phyloP scores from a whole-genome alignment of 1,140 invertebrate species.

The Drosophila cardini region DNA sequence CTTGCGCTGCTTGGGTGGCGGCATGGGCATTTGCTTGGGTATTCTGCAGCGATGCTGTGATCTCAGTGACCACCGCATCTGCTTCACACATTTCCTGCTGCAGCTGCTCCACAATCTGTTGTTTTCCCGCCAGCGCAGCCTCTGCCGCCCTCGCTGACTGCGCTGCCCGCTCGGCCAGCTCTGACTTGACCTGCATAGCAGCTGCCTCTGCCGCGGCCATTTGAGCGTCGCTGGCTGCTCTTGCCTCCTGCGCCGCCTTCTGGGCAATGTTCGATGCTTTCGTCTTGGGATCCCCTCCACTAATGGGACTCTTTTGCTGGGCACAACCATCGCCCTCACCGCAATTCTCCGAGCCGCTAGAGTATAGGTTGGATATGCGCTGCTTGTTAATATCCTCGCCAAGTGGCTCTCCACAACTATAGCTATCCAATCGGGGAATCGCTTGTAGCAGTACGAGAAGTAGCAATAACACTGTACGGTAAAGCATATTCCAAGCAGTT shows the following conservation, averaged over 20 bases:
- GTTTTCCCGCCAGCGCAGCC: constrained; percentile 88
- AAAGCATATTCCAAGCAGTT: constrained; percentile 40
- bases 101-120: constrained; percentile 87
- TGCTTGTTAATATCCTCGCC: neutral
- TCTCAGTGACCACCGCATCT: constrained; percentile 87
- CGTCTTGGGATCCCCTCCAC: constrained; percentile 50
- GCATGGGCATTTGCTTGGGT: constrained; percentile 87
- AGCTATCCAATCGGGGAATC: constrained; percentile 28
- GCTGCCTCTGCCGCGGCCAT: constrained; percentile 88
- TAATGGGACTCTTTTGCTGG: neutral
- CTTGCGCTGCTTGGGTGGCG: constrained; percentile 86
- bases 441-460: constrained; percentile 25
- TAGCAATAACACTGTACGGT: constrained; percentile 26
- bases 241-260: constrained; percentile 88
- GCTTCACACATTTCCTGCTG: constrained; percentile 87
- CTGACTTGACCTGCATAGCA: constrained; percentile 88
- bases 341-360: constrained; percentile 10
- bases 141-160: constrained; percentile 89
- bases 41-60: constrained; percentile 86
- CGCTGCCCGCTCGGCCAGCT: constrained; percentile 88
- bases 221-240: constrained; percentile 88
- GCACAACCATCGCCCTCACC: neutral
- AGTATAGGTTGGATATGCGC: constrained; percentile 24
- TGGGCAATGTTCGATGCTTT: constrained; percentile 87
- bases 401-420: constrained; percentile 14